Conservation (phyloP, 2,113 vertebrate species). For the Grus americana region DNA sequence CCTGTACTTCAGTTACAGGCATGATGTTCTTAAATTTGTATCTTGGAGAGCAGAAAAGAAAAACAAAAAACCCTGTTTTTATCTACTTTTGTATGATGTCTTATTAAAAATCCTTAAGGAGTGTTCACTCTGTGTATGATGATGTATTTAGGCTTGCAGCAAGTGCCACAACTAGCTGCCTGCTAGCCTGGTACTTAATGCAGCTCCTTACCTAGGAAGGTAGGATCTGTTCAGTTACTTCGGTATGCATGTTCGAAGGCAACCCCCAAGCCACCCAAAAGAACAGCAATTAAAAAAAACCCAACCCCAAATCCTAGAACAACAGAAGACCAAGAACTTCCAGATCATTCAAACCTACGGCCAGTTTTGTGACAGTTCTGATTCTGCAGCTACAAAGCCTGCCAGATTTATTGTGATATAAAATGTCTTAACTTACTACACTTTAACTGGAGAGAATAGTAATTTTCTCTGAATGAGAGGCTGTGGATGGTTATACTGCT, state of each 20-base stretch:
- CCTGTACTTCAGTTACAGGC: background rate
- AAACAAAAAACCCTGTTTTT: rapidly evolving
- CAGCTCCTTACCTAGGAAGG: background rate
- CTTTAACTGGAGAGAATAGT: background rate
- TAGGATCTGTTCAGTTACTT: background rate
- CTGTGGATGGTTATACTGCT: background rate
- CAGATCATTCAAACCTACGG: background rate
- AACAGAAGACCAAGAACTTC: background rate
- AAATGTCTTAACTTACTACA: background rate
- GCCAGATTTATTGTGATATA: background rate
- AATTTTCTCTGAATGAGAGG: background rate
- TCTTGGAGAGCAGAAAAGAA: background rate
- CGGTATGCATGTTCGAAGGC: background rate
- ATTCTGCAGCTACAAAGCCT: background rate
- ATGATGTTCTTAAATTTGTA: background rate
- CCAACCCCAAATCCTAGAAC: background rate
- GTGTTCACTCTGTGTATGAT: background rate
- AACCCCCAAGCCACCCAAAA: background rate
- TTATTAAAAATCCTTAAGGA: background rate
- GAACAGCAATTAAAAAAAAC: background rate
- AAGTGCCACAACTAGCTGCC: background rate
- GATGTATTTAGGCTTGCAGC: background rate
- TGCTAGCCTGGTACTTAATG: background rate
- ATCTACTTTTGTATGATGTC: too few relatives aligned
- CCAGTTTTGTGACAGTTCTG: background rate